Percentiles rank a stretch among this genome's conserved stretches.
phyloP scores from a whole-genome alignment of 2,888 invertebrate species.

The Papilio gigon region DNA sequence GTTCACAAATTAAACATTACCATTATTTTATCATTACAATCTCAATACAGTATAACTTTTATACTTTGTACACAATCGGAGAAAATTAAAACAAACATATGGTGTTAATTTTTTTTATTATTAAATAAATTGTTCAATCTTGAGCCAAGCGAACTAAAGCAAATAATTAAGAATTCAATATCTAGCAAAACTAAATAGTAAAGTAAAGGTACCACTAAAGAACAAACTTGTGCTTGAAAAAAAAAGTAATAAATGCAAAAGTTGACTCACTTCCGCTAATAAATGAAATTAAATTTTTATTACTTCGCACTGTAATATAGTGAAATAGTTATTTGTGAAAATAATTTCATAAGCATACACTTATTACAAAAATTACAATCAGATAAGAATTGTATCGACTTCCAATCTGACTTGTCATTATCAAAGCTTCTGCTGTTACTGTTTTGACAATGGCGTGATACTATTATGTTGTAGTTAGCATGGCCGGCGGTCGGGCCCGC shows the following conservation, averaged over 20 bases:
- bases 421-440: neutral
- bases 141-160: conserved; percentile 64
- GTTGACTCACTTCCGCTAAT: neutral
- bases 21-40: too few relatives aligned
- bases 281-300: conserved; percentile 42
- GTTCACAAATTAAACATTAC: too few relatives aligned
- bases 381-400: conserved; percentile 21
- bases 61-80: too few relatives aligned
- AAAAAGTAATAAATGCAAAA: conserved; percentile 12
- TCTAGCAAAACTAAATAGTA: conserved; percentile 61
- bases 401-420: conserved; percentile 1
- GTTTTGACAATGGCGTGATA: neutral
- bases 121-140: conserved; percentile 63
- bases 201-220: neutral
- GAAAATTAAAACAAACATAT: conserved; percentile 46
- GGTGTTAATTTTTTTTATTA: conserved; percentile 61
- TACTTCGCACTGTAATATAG: conserved; percentile 40
- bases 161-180: conserved; percentile 49
- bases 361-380: conserved; percentile 7
- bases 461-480: conserved; percentile 80
- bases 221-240: conserved; percentile 26
- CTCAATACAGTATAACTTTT: too few relatives aligned
- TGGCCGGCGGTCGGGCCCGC: conserved; percentile 92
- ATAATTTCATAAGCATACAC: conserved; percentile 25
- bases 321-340: conserved; percentile 39